Evolutionary conservation across 1,140 invertebrate genomes (phyloP).

Genomic region (Dendrolimus punctatus): DNA sequence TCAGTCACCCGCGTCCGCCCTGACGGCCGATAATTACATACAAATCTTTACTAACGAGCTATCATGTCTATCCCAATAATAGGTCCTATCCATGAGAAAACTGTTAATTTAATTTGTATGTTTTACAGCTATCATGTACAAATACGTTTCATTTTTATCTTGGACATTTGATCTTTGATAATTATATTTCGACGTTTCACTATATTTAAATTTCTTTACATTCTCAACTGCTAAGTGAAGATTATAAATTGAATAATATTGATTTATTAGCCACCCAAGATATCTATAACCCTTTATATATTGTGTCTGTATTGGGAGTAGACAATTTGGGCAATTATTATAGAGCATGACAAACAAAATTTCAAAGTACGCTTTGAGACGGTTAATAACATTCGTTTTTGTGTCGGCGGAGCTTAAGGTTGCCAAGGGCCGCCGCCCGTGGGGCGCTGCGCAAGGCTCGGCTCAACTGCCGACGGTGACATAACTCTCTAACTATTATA

Average conservation of each 20-base stretch:
- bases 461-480: conserved; percentile 25
- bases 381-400: conserved; percentile 33
- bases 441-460: neutral
- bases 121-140: no score
- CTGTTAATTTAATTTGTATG: conserved; percentile 10
- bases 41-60: conserved; percentile 42
- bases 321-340: conserved; percentile 29
- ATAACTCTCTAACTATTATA: conserved; percentile 57
- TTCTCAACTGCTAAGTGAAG: no score
- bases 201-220: no score
- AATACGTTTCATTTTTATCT: no score
- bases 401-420: conserved; percentile 31
- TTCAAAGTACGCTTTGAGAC: conserved; percentile 38
- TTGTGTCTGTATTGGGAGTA: no score
- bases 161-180: no score
- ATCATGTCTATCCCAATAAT: conserved; percentile 18
- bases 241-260: neutral
- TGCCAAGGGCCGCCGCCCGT: conserved; percentile 17
- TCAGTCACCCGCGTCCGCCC: conserved; percentile 37
- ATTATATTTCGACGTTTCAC: no score
- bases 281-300: no score
- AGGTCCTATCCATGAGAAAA: conserved; percentile 8
- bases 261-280: neutral
- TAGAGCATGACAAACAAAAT: conserved; percentile 55
- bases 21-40: conserved; percentile 41